Evolutionary conservation across 2,888 invertebrate genomes (phyloP).

Genomic region (Mesopsocus fuscifrons): DNA sequence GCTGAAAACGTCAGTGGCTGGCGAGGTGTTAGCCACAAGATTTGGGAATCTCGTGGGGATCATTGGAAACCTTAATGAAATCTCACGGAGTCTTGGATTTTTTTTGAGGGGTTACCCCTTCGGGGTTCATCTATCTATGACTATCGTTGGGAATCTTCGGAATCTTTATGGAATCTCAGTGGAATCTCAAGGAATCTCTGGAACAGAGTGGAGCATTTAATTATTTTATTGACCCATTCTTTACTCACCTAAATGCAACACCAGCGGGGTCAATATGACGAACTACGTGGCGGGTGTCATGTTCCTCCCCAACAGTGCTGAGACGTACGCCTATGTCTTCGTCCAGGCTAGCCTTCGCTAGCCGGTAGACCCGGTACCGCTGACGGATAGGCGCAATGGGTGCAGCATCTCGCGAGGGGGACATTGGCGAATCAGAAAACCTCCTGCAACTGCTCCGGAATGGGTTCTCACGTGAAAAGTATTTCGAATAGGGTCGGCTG

Average conservation of each 20-base stretch:
- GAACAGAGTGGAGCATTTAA: too few species aligned
- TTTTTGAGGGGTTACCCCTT: too few species aligned
- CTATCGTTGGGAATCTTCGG: too few species aligned
- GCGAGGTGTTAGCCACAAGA: too few species aligned
- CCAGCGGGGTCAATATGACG: background rate
- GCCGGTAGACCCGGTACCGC: slow-evolving; percentile 29
- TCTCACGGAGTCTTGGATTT: too few species aligned
- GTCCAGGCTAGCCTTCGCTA: slow-evolving; percentile 42
- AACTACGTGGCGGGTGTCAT: slow-evolving; percentile 35
- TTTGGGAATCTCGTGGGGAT: too few species aligned
- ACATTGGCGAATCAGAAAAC: background rate
- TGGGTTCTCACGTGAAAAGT: background rate
- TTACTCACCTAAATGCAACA: background rate
- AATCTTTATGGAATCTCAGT: too few species aligned
- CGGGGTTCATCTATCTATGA: too few species aligned
- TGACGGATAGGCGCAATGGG: slow-evolving; percentile 10
- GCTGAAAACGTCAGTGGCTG: too few species aligned
- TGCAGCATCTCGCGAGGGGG: background rate
- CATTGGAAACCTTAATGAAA: too few species aligned
- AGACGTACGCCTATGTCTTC: slow-evolving; percentile 52
- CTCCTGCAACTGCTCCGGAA: background rate
- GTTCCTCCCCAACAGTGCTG: slow-evolving; percentile 33
- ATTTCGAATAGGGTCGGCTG: background rate
- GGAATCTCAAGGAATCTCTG: too few species aligned
- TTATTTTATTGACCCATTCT: too few species aligned